Evolutionary conservation across 35 echinoderm and acorn worm species (phyloP).

Genomic region (Anneissia japonica): DNA sequence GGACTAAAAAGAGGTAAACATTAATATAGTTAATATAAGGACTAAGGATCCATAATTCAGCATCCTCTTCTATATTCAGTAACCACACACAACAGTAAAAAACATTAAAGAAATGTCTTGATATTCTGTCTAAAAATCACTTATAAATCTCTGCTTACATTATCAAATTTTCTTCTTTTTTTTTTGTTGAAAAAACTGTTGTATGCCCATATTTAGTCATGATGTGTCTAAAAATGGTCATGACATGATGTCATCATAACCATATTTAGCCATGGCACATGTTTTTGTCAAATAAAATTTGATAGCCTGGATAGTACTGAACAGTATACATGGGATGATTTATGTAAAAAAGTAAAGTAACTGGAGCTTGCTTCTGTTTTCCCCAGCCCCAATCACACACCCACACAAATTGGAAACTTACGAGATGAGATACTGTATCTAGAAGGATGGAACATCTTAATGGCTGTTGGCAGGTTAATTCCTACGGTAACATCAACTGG

Average conservation of each 20-base stretch:
- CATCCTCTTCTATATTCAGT: no score
- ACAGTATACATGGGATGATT: background rate
- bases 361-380: background rate
- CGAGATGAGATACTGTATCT: constrained; percentile 32
- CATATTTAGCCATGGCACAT: background rate
- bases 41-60: no score
- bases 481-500: background rate
- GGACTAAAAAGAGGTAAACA: no score
- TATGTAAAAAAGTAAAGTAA: background rate
- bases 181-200: no score
- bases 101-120: no score
- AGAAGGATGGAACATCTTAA: constrained; percentile 31
- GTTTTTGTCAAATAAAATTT: background rate
- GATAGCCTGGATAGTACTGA: background rate
- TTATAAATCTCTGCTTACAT: no score
- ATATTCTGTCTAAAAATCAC: no score
- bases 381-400: background rate
- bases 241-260: background rate
- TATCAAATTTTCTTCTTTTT: no score
- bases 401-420: background rate
- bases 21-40: no score
- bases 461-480: constrained; percentile 6
- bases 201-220: no score
- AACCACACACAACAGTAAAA: no score
- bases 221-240: no score